Evolutionary conservation across 2,797 vertebrate species (phyloP), one percentile per base, ranked within the genome.

Genomic region (Gouania willdenowi): DNA sequence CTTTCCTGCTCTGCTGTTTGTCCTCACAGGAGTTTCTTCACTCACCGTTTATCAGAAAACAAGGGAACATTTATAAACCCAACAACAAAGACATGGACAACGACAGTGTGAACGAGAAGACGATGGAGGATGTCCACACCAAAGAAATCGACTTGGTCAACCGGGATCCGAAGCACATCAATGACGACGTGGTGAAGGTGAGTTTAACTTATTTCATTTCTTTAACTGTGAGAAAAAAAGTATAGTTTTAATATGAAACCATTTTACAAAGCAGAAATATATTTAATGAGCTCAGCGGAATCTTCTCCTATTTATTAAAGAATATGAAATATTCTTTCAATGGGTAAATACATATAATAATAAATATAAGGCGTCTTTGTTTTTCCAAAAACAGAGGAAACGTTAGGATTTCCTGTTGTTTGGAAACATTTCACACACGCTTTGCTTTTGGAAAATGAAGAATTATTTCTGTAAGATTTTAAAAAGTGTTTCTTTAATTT

Each of bases 61-160:
- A 98, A 79, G 95, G 96, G 68, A 98, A 98, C 87, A 98, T 98
- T 73, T 98, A 98, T 84, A 98, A 96, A 66, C 96, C 96, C 20
- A 95, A 98, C 83, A 98, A 98, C 86, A 97, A 94, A 84, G 88
- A 87, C 75, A 98, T 98, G 94, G 92, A 94, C 57, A 95, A 93
- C 75, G 94, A 97, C 26, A 91, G 85, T 38, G 35, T 93, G 67
- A 89, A 86, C 75, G 94, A 96, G 82, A 96, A 97, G 67, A 85
- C 87, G 27, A 52, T 92, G 85, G 88, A 84, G 12, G 95, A 98
- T 41, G 72, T 92, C 57, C 95, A 97, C 86, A 98, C 94, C 57
- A 98, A 98, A 52, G 95, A 98, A 85, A 98, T 98, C 37, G 95
- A 98, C 82, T 82, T 98, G 87, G 94, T 98, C 62, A 94, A 97